These are phyloP conservation scores for Gymnogyps californianus DNA, from an alignment of 2,113 vertebrate species.

Conservation along the genomic window DNA sequence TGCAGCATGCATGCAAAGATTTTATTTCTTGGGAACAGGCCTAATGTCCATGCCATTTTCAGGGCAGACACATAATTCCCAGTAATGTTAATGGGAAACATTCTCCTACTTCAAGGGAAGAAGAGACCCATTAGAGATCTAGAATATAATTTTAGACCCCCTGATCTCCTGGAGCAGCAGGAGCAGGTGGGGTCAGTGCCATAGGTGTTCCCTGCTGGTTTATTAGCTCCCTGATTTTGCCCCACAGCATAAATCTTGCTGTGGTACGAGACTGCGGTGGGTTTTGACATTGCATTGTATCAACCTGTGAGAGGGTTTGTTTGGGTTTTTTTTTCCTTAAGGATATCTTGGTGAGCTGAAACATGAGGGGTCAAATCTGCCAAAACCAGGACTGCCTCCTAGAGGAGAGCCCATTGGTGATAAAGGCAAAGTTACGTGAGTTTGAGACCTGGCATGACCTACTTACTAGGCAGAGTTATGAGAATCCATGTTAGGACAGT, in stretches of 20 bases:
- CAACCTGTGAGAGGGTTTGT: neutral
- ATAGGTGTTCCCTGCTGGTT: neutral
- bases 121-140: neutral
- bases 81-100: neutral
- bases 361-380: neutral
- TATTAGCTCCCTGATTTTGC: neutral
- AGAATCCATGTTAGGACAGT: constrained; percentile 54
- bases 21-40: neutral
- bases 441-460: constrained; percentile 33
- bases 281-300: neutral
- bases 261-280: accelerated
- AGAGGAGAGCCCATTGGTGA: neutral
- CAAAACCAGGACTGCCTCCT: neutral
- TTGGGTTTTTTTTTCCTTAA: neutral
- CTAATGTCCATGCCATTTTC: neutral
- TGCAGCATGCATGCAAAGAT: neutral
- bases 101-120: neutral
- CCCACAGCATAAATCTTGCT: neutral
- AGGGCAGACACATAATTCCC: neutral
- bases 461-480: constrained; percentile 38
- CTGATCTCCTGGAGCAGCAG: neutral
- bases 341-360: neutral
- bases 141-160: neutral
- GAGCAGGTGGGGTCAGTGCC: neutral
- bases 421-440: constrained; percentile 7